Evolutionary conservation across 2,888 invertebrate genomes (phyloP).

Genomic region (Cephus runcator): DNA sequence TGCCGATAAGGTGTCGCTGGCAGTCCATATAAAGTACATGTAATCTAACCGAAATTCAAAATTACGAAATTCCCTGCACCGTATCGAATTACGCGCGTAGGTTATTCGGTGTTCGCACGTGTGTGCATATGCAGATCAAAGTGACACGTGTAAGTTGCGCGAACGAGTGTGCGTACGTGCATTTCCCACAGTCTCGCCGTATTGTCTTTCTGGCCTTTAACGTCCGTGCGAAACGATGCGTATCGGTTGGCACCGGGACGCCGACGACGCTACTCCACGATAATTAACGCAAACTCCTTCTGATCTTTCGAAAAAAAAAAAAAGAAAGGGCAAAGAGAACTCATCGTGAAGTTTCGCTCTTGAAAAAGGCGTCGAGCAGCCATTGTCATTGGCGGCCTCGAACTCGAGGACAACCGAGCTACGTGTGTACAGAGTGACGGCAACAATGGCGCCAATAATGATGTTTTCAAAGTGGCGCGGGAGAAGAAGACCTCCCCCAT

Average conservation of each 20-base stretch:
- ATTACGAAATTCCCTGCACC: neutral
- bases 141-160: neutral
- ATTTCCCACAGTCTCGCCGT: neutral
- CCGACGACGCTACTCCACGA: neutral
- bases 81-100: neutral
- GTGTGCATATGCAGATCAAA: neutral
- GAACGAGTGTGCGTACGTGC: neutral
- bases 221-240: neutral
- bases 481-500: neutral
- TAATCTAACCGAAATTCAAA: neutral
- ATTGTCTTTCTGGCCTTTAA: neutral
- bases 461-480: neutral
- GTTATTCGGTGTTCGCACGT: neutral
- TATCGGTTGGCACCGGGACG: neutral
- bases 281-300: neutral
- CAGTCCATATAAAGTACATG: neutral
- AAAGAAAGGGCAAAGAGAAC: neutral
- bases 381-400: neutral
- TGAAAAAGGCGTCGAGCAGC: neutral
- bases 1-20: neutral
- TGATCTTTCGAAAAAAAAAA: neutral
- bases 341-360: neutral
- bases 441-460: neutral
- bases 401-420: neutral
- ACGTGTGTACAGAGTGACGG: neutral